Evolutionary conservation across 2,888 invertebrate species (phyloP).

Genomic region (Caenorhabditis angaria): DNA sequence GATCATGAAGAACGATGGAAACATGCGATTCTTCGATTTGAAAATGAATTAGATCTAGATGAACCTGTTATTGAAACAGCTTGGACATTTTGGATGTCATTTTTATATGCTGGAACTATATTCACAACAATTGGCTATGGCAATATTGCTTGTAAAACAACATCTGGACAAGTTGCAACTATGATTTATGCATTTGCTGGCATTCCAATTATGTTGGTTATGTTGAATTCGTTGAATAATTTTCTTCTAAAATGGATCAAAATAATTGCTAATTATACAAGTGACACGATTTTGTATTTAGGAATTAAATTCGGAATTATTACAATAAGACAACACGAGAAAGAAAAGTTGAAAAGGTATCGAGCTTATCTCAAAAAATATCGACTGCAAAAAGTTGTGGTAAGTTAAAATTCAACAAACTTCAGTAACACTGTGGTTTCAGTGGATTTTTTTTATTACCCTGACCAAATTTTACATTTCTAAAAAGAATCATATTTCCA

Average conservation of each 20-base stretch:
- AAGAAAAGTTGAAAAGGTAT: conserved; percentile 20
- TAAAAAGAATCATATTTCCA: neutral
- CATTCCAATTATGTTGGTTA: conserved; percentile 93
- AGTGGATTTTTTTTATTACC: too few relatives aligned
- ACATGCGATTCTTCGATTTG: conserved; percentile 64
- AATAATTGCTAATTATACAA: conserved; percentile 26
- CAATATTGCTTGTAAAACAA: conserved; percentile 90
- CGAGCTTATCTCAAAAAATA: neutral
- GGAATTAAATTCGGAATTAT: conserved; percentile 26
- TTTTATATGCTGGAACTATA: conserved; percentile 70
- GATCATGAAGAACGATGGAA: conserved; percentile 66
- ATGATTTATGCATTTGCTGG: conserved; percentile 86
- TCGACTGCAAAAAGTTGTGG: neutral
- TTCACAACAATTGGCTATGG: conserved; percentile 81
- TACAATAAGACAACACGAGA: conserved; percentile 32
- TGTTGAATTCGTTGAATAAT: conserved; percentile 93
- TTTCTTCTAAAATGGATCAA: conserved; percentile 77
- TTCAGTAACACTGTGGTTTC: too few relatives aligned
- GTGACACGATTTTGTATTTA: conserved; percentile 41
- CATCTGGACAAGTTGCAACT: conserved; percentile 84
- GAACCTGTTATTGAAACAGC: conserved; percentile 56
- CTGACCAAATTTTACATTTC: too few relatives aligned
- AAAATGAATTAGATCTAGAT: conserved; percentile 52
- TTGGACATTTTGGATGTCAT: conserved; percentile 71
- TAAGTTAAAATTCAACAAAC: too few relatives aligned